These are phyloP conservation scores for Dryadula phaetusa DNA, from an alignment of 2,888 invertebrate genomes.

Conservation along the genomic window DNA sequence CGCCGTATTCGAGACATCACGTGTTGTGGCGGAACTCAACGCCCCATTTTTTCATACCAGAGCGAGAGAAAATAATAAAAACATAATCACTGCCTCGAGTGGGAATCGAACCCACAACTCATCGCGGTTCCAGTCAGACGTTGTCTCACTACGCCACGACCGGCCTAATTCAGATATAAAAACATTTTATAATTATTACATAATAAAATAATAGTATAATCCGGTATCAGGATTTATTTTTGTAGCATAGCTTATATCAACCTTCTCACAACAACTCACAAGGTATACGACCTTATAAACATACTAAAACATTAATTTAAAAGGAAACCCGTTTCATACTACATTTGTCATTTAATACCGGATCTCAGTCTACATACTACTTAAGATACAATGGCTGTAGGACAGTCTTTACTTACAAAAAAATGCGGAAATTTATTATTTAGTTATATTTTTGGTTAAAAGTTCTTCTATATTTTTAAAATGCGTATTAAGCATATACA, in stretches of 20 bases:
- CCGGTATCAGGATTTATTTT: not conserved
- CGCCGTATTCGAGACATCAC: too few relatives aligned
- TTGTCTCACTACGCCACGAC: too few relatives aligned
- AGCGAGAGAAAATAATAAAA: too few relatives aligned
- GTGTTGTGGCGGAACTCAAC: too few relatives aligned
- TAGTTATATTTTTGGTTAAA: not conserved
- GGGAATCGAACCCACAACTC: too few relatives aligned
- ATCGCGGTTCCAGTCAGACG: too few relatives aligned
- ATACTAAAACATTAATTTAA: slow-evolving; percentile 6
- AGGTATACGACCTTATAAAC: slow-evolving; percentile 20
- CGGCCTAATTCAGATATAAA: too few relatives aligned
- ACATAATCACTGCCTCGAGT: too few relatives aligned
- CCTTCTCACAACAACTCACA: slow-evolving; percentile 3
- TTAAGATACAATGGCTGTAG: not conserved
- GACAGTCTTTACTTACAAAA: too few relatives aligned
- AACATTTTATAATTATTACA: not conserved
- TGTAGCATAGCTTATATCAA: not conserved
- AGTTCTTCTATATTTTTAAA: not conserved
- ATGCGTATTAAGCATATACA: not conserved
- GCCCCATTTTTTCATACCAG: too few relatives aligned
- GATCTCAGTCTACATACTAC: not conserved
- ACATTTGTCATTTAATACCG: slow-evolving; percentile 14
- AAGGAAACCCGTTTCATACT: slow-evolving; percentile 12
- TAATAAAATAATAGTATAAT: not conserved
- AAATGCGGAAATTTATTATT: too few relatives aligned